Conservation (phyloP, 2,113 vertebrate genomes). For the Hydropotes inermis region DNA sequence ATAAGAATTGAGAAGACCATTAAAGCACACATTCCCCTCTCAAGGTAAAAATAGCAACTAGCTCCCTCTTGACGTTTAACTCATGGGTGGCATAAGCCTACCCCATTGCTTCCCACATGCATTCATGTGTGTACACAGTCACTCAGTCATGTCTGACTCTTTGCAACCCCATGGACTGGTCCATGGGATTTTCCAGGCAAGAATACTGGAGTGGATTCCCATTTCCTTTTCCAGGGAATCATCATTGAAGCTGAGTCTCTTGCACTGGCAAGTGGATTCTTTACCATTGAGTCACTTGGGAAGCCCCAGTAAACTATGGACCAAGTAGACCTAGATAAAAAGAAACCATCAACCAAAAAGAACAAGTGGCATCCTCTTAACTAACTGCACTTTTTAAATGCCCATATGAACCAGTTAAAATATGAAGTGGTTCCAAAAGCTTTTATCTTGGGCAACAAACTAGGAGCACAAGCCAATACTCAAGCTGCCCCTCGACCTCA, state of each 20-base stretch:
- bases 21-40: background rate
- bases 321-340: background rate
- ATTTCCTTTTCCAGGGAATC: background rate
- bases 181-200: background rate
- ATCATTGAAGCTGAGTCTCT: background rate
- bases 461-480: background rate
- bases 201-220: background rate
- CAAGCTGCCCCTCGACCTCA: background rate
- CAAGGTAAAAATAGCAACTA: background rate
- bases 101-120: background rate
- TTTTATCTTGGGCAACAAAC: conserved; percentile 41
- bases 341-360: conserved; percentile 11
- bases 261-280: background rate
- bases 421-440: conserved; percentile 29
- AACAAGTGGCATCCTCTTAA: conserved; percentile 43
- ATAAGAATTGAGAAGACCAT: background rate
- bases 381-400: conserved; percentile 47
- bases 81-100: background rate
- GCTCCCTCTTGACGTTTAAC: background rate
- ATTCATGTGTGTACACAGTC: background rate
- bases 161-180: background rate
- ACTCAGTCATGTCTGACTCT: background rate
- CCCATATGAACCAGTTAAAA: conserved; percentile 61
- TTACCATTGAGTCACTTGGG: background rate
- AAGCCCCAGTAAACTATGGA: background rate